Evolutionary conservation across 2,888 invertebrate genomes (phyloP).

Genomic region (Torymus tubicola): DNA sequence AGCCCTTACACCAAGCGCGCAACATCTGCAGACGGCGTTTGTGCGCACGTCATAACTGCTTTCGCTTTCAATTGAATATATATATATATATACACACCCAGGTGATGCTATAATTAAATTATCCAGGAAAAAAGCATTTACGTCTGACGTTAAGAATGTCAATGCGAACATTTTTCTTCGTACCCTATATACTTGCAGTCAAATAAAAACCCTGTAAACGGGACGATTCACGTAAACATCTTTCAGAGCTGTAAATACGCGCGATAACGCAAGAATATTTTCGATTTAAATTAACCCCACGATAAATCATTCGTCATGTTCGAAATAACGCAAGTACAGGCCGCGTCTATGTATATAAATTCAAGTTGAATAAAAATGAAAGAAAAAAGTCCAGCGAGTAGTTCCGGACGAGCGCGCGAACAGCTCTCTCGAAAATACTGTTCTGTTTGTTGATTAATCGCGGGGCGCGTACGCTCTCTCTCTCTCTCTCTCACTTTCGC

Average conservation of each 20-base stretch:
- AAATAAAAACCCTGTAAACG: conserved; percentile 13
- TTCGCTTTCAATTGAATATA: conserved; percentile 42
- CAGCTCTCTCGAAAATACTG: conserved; percentile 30
- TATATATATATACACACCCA: conserved; percentile 22
- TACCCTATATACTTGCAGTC: background rate
- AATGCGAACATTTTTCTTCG: background rate
- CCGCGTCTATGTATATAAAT: background rate
- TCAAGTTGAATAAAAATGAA: background rate
- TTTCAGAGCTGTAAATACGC: background rate
- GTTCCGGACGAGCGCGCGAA: background rate
- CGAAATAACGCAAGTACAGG: background rate
- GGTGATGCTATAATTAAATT: conserved; percentile 55
- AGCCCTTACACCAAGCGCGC: background rate
- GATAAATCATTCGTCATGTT: conserved; percentile 30
- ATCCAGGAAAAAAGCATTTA: conserved; percentile 26
- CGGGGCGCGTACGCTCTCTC: background rate
- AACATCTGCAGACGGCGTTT: conserved; percentile 36
- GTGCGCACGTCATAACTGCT: conserved; percentile 26
- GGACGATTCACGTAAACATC: background rate
- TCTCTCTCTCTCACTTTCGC: background rate
- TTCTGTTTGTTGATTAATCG: conserved; percentile 50
- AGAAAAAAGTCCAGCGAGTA: background rate
- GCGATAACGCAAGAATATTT: background rate
- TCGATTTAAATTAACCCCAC: too few relatives aligned
- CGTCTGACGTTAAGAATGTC: conserved; percentile 55